Base-by-base conservation (phyloP, 2,113 vertebrate genomes). In the Glaucomys volans region DNA sequence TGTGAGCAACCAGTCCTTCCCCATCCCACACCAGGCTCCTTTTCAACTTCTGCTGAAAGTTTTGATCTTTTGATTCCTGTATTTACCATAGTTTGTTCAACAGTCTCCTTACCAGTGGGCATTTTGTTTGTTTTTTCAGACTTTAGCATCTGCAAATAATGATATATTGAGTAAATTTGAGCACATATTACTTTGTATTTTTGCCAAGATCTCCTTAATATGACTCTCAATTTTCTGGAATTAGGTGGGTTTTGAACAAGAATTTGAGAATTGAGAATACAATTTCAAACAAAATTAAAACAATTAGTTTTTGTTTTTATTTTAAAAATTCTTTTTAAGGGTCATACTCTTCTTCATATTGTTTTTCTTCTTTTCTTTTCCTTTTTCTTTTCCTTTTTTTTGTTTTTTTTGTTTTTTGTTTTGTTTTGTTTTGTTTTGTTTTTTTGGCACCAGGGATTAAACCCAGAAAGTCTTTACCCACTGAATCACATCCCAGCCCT, bases 41-140 rank as follows among this genome's bases (percentile, higher is more conserved):
- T 64, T 44, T 71, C 13, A 75, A 37, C 11, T 69, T 57, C 54
- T 22, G 54, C 54, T 57, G 54, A 57, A 57, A 57, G 5, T 57
- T 62, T 91, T 62, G 13, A 57, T 44, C 7, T 75, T 17, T 17
- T n/a, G n/a, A 44, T 80, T 71, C 79, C 10, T 54, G n/a, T 52
- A 77, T 90, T 72, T 74, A 66, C 22, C 11, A n/a, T 26, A 47
- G 4, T 37, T 79, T 69, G 30, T 80, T 74, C 16, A 79, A 5
- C 24, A 37, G 9, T 50, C 35, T 42, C 35, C 16, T 47, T 12
- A 47, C 11, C n/a, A 22, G 17, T 85, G 35, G 4, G 1, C 1
- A 54, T 76, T 74, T 47, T 17, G 3, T 77, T 96, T 77, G 7
- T 90, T 93, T 90, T 93, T 92, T 87, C 18, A 90, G 37, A 16